Base-by-base conservation (phyloP, 1,140 invertebrate genomes). In the Macrotrachela quadricornifera region DNA sequence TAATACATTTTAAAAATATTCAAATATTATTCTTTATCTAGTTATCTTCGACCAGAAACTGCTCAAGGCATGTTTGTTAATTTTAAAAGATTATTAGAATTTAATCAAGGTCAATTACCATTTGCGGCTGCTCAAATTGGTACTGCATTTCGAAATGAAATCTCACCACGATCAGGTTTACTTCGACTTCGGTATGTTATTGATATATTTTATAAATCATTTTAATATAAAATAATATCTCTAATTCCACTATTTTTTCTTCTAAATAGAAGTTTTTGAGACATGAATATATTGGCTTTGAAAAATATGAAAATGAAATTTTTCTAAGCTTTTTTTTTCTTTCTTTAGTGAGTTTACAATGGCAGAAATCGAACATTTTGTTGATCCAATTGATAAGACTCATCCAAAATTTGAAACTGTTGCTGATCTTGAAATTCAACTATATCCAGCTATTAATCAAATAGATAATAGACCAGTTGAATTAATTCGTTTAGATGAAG, bases 341-440 rank as follows among this genome's bases (percentile, higher is more conserved):
- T 11, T 18, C 15, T 18, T n/a, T 4, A 50, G 77, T 63, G 92
- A 99, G 67, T 99, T 99, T 63, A 96, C 88, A 0, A 95, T 99
- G 90, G 94, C 91, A 47, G 94, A 99, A 74, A 97, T 99, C 60
- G 94, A 99, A 68, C 90, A 99, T 73, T 99, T 99, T 68, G 92
- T 90, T 71, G 88, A 97, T 71, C 84, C 90, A 1, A 67, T 59
- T 1, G 74, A 82, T 55, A 94, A 95, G 62, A 76, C 74, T 55
- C 84, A 92, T 73, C 78, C 81, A 0, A 96, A 95, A 69, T 99
- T 97, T 72, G 71, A 70, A 44, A 44, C 47, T 12, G 73, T 95
- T 0, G 76, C 77, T 58, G 73, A 85, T 61, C 78, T 81, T 2
- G 61, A 73, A 40, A 68, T 97, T 65, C 67, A 79, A 6, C 66